Evolutionary conservation across 2,888 invertebrate genomes (phyloP), one percentile per base, ranked within the genome.

Genomic region (Ypsolopha scabrella): DNA sequence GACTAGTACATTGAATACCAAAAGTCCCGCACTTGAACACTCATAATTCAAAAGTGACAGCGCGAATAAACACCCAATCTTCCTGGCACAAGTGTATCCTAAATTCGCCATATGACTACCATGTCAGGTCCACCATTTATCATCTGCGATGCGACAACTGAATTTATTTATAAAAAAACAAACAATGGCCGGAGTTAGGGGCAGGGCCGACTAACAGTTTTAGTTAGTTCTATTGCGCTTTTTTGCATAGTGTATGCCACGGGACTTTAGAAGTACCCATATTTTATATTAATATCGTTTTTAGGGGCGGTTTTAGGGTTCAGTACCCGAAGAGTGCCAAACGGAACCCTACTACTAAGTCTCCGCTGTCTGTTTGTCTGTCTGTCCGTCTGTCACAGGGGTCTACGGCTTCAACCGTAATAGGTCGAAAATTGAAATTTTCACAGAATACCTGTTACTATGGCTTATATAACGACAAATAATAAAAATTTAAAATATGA

Each of bases 161-260:
- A 83, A 86, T 86, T 85, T 82, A 83, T 83, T 80, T 79, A 72
- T 68, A 75, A 83, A 82, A 80, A 82, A 74, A 82, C 71, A 82
- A 81, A 83, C 82, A 85, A 81, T 77, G 69, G 75, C 58, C 11
- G 53, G 58, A 58, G 60, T 67, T 67, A 68, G 70, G 70, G 73
- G 72, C 61, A 64, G 64, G 60, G 71, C 73, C 67, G 70, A 66
- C 67, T 73, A 73, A 72, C 69, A 68, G 70, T 68, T 70, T 70
- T 65, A 64, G 64, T 70, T 65, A 64, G 64, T 70, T 62, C 24
- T 35, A 46, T 46, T 60, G 63, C 66, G 61, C 61, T 66, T 70
- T 68, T 66, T 61, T 56, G 55, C 52, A 56, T 54, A 80, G 80
- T 67, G 61, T 58, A 62, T 34, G 33, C 10, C 6, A 14, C 9